Conservation (phyloP, 2,797 vertebrate genomes). For the Antrozous pallidus region DNA sequence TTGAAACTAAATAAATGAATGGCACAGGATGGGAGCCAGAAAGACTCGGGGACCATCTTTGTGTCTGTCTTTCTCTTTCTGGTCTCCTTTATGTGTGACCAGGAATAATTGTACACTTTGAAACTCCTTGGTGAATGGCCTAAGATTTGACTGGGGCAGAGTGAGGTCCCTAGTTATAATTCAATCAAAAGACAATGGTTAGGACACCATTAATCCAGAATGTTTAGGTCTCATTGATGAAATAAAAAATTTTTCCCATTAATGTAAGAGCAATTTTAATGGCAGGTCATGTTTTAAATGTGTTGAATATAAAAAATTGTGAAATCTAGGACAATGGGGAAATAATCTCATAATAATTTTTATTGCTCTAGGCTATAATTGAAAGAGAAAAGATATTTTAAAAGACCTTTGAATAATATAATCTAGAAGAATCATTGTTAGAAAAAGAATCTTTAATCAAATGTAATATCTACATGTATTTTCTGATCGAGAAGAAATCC, state of each 20-base stretch:
- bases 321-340: background rate
- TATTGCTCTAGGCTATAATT: background rate
- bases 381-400: background rate
- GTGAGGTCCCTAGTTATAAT: background rate
- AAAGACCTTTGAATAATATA: background rate
- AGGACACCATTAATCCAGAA: background rate
- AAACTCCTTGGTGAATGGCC: background rate
- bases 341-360: background rate
- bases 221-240: background rate
- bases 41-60: background rate
- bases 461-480: background rate
- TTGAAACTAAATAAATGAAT: background rate
- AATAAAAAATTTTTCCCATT: background rate
- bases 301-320: background rate
- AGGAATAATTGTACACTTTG: background rate
- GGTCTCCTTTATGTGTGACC: background rate
- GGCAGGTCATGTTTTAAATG: background rate
- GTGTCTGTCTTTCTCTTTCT: background rate
- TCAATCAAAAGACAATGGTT: background rate
- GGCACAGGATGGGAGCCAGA: background rate
- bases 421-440: background rate
- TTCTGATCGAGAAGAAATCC: background rate
- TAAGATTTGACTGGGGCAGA: background rate
- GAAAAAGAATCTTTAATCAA: background rate
- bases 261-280: constrained; percentile 16